Percentiles rank a stretch among this genome's conserved stretches.
Conservation (phyloP, 2,888 invertebrate species). For the Acrobasis consociella region DNA sequence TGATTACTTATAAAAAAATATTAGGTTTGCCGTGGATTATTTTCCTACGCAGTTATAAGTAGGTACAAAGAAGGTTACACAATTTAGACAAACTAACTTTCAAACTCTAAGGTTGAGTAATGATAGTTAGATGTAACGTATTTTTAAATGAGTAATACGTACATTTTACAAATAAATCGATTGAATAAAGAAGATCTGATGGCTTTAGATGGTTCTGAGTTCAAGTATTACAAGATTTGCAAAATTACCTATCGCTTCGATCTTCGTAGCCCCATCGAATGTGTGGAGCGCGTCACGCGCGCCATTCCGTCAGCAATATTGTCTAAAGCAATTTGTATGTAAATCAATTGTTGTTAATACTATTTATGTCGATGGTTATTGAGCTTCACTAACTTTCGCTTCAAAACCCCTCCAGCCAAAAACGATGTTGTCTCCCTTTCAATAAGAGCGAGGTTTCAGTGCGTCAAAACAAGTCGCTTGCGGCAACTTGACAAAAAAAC, state of each 20-base stretch:
- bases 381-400: conserved; percentile 74
- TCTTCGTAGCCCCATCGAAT: conserved; percentile 47
- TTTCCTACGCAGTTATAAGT: no score
- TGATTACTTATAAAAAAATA: no score
- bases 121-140: no score
- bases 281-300: conserved; percentile 73
- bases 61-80: no score
- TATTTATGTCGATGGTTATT: conserved; percentile 81
- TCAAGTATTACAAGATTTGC: neutral
- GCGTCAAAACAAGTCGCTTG: conserved; percentile 38
- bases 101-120: no score
- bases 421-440: conserved; percentile 37
- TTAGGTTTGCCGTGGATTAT: no score
- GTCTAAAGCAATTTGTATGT: conserved; percentile 83
- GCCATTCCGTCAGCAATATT: conserved; percentile 81
- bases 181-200: no score
- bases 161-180: no score
- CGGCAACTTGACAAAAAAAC: conserved; percentile 58
- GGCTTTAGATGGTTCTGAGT: no score
- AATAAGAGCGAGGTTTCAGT: conserved; percentile 40
- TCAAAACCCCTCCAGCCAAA: conserved; percentile 44
- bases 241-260: conserved; percentile 29
- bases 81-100: no score
- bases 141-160: no score
- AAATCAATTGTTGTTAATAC: conserved; percentile 83